phyloP scores from a whole-genome alignment of 1,140 invertebrate species.

The Halotydeus destructor region DNA sequence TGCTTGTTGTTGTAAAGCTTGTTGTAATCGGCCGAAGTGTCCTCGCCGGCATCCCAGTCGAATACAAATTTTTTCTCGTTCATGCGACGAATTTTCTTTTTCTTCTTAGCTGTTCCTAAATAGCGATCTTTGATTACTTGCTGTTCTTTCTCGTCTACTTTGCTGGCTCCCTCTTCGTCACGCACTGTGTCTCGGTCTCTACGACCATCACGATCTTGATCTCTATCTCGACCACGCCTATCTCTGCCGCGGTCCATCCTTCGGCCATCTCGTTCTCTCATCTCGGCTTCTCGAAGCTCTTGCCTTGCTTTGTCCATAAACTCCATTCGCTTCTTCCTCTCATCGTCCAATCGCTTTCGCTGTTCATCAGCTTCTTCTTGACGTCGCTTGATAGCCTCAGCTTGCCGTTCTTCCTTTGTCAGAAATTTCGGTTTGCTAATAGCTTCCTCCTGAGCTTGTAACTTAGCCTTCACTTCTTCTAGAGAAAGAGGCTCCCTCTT shows the following conservation, averaged over 20 bases:
- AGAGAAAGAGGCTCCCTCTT: slow-evolving; percentile 70
- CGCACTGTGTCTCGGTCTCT: slow-evolving; percentile 15
- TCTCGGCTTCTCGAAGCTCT: slow-evolving; percentile 10
- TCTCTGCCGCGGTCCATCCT: slow-evolving; percentile 18
- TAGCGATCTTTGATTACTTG: slow-evolving; percentile 84
- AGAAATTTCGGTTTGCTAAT: slow-evolving; percentile 87
- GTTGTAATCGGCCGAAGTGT: slow-evolving; percentile 96
- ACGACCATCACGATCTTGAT: slow-evolving; percentile 22
- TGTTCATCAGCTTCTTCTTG: slow-evolving; percentile 55
- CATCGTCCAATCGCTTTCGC: slow-evolving; percentile 42
- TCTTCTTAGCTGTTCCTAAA: slow-evolving; percentile 78
- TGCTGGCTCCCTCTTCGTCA: slow-evolving; percentile 16
- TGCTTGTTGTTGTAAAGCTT: slow-evolving; percentile 74
- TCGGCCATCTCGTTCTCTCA: slow-evolving; percentile 17
- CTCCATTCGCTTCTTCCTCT: slow-evolving; percentile 37
- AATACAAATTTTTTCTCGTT: slow-evolving; percentile 99
- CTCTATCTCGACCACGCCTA: slow-evolving; percentile 23
- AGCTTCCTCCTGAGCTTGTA: slow-evolving; percentile 84
- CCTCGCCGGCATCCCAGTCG: slow-evolving; percentile 97
- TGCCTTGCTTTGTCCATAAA: slow-evolving; percentile 35
- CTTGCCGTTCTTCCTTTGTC: slow-evolving; percentile 79
- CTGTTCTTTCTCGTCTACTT: slow-evolving; percentile 72
- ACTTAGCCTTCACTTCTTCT: slow-evolving; percentile 85
- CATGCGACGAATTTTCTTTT: slow-evolving; percentile 63
- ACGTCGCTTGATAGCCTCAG: slow-evolving; percentile 62